A percentile compares a stretch with the other conserved stretches of the same genome.
Conservation (phyloP, 2,113 vertebrate species). For the Cyphomyrus discorhynchus region DNA sequence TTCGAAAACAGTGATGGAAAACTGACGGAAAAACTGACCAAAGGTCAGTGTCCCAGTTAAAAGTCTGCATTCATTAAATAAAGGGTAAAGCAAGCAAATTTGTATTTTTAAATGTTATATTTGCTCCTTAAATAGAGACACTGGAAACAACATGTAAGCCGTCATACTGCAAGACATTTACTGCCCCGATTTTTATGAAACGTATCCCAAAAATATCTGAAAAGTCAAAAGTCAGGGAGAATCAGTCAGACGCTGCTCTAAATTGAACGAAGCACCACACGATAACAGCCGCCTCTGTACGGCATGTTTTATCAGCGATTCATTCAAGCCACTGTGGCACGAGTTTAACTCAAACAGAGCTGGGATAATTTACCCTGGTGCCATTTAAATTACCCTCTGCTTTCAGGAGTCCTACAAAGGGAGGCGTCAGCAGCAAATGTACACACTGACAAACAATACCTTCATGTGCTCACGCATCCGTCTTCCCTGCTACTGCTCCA, state of each 20-base stretch:
- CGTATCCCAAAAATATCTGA: background rate
- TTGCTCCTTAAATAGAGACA: background rate
- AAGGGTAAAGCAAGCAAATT: background rate
- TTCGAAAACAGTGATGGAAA: background rate
- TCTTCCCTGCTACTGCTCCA: background rate
- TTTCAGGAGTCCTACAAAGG: background rate
- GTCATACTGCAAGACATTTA: background rate
- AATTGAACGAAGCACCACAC: background rate
- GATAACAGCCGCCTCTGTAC: background rate
- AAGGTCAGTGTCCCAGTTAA: background rate
- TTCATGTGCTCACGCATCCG: background rate
- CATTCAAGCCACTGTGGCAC: background rate
- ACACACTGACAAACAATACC: background rate
- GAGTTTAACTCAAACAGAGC: background rate
- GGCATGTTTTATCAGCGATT: background rate
- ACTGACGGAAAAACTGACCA: background rate
- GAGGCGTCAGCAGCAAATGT: background rate
- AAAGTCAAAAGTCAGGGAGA: background rate
- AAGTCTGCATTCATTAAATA: slow-evolving; percentile 2
- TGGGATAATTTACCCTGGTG: background rate
- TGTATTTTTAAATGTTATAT: background rate
- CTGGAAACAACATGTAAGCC: background rate
- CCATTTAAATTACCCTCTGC: slow-evolving; percentile 15
- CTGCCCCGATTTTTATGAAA: background rate
- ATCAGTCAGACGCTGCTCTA: background rate